A percentile compares a stretch with the other conserved stretches of the same genome.
Evolutionary conservation across 2,797 vertebrate species (phyloP).

Genomic region (Ataeniobius toweri): DNA sequence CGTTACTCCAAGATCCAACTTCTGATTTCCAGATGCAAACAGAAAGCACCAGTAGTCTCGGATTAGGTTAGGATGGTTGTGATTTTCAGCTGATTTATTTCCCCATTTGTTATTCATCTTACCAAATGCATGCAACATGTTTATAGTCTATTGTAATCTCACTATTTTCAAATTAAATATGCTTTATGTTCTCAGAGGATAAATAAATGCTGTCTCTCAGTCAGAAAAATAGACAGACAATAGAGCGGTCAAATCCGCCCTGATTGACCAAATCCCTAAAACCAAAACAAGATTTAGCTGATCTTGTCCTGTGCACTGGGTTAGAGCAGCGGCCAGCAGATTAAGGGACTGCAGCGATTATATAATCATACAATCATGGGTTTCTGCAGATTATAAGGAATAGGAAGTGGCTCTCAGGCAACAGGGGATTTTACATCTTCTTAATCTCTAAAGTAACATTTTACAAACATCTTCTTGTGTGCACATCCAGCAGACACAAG

Average conservation of each 20-base stretch:
- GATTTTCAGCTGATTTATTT: background rate
- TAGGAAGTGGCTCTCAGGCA: constrained; percentile 45
- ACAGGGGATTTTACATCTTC: constrained; percentile 51
- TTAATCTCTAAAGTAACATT: constrained; percentile 29
- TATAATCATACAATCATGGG: constrained; percentile 44
- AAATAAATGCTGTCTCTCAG: background rate
- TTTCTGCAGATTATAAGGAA: constrained; percentile 27
- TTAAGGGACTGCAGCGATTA: constrained; percentile 54
- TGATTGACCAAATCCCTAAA: constrained; percentile 12
- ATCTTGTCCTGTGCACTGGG: constrained; percentile 18
- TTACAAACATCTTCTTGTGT: background rate
- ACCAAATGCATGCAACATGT: background rate
- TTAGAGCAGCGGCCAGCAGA: constrained; percentile 34
- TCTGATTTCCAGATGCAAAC: background rate
- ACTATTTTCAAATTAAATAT: constrained; percentile 3
- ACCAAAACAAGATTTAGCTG: constrained; percentile 26
- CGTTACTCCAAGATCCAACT: background rate
- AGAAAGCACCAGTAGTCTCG: background rate
- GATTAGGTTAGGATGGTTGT: background rate
- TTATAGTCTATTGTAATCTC: background rate
- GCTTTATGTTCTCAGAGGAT: background rate
- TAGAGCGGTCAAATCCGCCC: constrained; percentile 20
- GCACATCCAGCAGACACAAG: constrained; percentile 4
- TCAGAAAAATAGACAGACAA: constrained; percentile 20
- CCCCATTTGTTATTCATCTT: background rate